Base-by-base conservation (phyloP, 1,140 invertebrate genomes). In the Drosophila serrata region DNA sequence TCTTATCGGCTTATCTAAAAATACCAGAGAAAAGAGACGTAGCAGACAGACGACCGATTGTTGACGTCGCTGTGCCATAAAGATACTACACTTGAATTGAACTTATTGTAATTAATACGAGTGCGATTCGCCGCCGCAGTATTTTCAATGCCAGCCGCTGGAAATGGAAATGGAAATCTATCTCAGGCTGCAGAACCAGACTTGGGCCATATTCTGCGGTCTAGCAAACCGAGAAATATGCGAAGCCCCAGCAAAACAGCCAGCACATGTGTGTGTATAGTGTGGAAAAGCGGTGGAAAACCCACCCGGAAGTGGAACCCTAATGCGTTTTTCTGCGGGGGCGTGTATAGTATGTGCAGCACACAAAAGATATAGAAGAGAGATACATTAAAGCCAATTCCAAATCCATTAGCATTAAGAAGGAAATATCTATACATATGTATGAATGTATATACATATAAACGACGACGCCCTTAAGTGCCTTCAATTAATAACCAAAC, bases 1-100 rank as follows among this genome's bases (percentile, higher is more conserved):
- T 82, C 80, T 82, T 82, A 82, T 82, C 69, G 61, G 74, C 74
- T 86, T 86, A 86, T 85, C 82, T 85, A 35, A 58, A 86, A 58
- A 86, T 86, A 51, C 78, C 74, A 79, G 51, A 78, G 74, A 27
- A 27, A 48, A 29, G 27, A 57, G 33, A 57, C 58, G 51, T 53
- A 43, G 39, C 40, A 69, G 62, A 67, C 63, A 79, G 72, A 72
- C 69, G 61, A 29, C 35, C 58, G 79, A 57, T 37, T 70, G 70
- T 49, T 59, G 51, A 62, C 51, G 53, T 33, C 31, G 59, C 31
- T 51, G 12, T 61, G 45, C 63, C 53, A 79, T 73, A 73, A 80
- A 77, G 62, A 80, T 74, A 88, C 56, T 80, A 77, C 68, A 85
- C 68, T 87, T 80, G 57, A 86, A 85, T 85, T 78, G 82, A 77